Base-by-base conservation (phyloP, 1,140 invertebrate species). In the Halictus rubicundus region DNA sequence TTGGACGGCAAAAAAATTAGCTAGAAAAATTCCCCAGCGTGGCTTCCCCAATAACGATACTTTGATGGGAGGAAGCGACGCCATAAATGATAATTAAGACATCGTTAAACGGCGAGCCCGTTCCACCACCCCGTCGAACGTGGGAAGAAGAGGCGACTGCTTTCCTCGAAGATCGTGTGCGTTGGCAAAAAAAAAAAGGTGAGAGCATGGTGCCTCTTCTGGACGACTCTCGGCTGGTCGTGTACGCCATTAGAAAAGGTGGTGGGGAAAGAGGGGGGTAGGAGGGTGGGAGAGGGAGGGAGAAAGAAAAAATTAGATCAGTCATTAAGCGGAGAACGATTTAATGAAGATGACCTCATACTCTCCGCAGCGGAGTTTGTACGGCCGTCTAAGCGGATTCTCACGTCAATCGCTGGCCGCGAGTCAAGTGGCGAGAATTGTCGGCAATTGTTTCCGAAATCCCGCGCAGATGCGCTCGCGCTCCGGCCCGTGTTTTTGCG, bases 371-470 rank as follows among this genome's bases (percentile, higher is more conserved):
- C 85, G 87, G 80, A 90, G 87, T 84, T 89, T 80, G 71, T 83
- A 87, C 84, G 68, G 86, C 84, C 79, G 81, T 89, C 88, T 90
- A 89, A 91, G 90, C 92, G 90, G 89, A 92, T 93, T 93, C 92
- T 93, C 92, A 93, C 92, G 92, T 90, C 92, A 93, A 93, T 93
- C 92, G 91, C 87, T 88, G 87, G 89, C 88, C 89, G 90, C 91
- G 91, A 92, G 91, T 92, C 90, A 93, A 93, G 92, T 93, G 92
- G 92, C 92, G 90, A 88, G 92, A 93, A 93, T 93, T 93, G 92
- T 89, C 91, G 92, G 90, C 92, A 93, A 93, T 93, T 93, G 92
- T 93, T 93, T 93, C 92, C 92, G 92, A 93, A 93, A 93, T 93
- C 92, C 92, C 92, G 92, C 91, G 92, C 90, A 92, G 90, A 91